Base-by-base conservation (phyloP, 30 jellyfish, hydroid and myxozoan genomes). In the Clytia hemisphaerica region DNA sequence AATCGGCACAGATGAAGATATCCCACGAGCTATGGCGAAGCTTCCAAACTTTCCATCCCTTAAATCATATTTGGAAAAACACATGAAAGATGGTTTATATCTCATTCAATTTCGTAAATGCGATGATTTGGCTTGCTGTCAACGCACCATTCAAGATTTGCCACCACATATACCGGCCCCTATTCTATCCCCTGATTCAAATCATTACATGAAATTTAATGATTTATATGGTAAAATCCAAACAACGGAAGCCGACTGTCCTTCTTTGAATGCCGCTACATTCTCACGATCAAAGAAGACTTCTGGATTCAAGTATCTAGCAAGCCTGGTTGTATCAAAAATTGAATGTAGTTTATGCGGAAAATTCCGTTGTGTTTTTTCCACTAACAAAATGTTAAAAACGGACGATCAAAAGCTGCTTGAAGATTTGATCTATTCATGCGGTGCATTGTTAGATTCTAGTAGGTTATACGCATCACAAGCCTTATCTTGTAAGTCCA, bases 111-210 rank as follows among this genome's bases (percentile, higher is more conserved):
- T n/a, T n/a, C n/a, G n/a, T n/a, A n/a, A n/a, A n/a, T n/a, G n/a
- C n/a, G n/a, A n/a, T n/a, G n/a, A n/a, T n/a, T n/a, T n/a, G n/a
- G n/a, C n/a, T n/a, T n/a, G n/a, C n/a, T n/a, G n/a, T n/a, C n/a
- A n/a, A n/a, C n/a, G n/a, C n/a, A n/a, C n/a, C n/a, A n/a, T n/a
- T n/a, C n/a, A n/a, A n/a, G n/a, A 6, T 50, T 50, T 68, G 31
- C 73, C 80, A 44, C 80, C 80, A 44, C 50, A 30, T 19, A 21
- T 68, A 18, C 80, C 80, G 4, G 80, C 80, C 6, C 80, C 80
- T 1, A 58, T 68, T 2, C 54, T 44, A 2, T 29, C 28, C n/a
- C 80, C 80, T 59, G 49, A 47, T 2, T 46, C 49, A 42, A 2
- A 47, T 15, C 73, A 68, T 22, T 68, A 68, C 51, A 44, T 68